These are phyloP conservation scores for Campylomormyrus numenius DNA, from an alignment of 2,113 vertebrate genomes.

Conservation along the genomic window DNA sequence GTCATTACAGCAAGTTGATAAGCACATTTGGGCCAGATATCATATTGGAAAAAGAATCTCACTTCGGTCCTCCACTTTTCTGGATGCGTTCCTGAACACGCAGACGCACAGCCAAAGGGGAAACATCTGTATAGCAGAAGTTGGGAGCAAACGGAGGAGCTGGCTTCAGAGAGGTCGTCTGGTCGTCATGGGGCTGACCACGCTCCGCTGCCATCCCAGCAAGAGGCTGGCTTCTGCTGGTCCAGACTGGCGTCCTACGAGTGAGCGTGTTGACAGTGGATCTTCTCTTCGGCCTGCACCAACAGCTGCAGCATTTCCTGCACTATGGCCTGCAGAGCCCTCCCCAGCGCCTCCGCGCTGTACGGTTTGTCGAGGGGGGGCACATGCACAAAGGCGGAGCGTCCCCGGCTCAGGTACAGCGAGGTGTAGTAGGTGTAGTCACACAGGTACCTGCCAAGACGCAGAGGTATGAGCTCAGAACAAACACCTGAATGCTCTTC, in stretches of 20 bases:
- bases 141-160: background rate
- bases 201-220: background rate
- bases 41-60: background rate
- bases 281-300: constrained; percentile 58
- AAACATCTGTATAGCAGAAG: background rate
- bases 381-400: constrained; percentile 79
- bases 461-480: background rate
- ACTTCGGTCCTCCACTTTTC: background rate
- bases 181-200: background rate
- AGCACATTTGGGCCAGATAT: background rate
- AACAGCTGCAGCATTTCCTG: constrained; percentile 73
- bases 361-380: constrained; percentile 83
- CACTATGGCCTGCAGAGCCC: constrained; percentile 70
- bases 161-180: background rate
- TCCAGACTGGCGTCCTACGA: constrained; percentile 42
- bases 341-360: constrained; percentile 71
- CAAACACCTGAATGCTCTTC: background rate
- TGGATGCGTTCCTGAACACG: background rate
- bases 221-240: constrained; percentile 1
- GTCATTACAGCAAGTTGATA: background rate
- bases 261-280: constrained; percentile 65
- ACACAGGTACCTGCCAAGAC: constrained; percentile 74
- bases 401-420: constrained; percentile 71
- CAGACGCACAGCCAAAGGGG: background rate
- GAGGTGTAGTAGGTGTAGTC: constrained; percentile 93